phyloP scores from a whole-genome alignment of 1,140 invertebrate genomes.

The Penaeus chinensis region DNA sequence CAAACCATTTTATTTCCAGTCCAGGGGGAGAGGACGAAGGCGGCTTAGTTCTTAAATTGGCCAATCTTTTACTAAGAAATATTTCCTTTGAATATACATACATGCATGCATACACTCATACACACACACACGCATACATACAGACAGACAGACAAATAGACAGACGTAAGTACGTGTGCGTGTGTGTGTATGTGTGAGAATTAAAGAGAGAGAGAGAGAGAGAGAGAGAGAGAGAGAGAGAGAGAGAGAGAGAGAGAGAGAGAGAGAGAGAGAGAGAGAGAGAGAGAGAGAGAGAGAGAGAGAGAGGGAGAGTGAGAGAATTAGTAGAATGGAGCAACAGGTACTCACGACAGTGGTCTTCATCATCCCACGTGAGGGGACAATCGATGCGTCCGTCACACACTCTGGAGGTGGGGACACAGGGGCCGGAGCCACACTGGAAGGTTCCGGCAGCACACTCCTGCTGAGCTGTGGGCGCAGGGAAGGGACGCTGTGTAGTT shows the following conservation, averaged over 20 bases:
- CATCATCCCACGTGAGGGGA: slow-evolving; percentile 41
- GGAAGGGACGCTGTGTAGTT: too few species aligned
- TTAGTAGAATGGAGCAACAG: background rate
- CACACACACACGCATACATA: too few species aligned
- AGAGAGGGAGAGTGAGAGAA: background rate
- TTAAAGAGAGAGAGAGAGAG: background rate
- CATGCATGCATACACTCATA: too few species aligned
- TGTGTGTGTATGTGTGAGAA: too few species aligned
- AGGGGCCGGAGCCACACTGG: slow-evolving; percentile 34
- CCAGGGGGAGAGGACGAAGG: too few species aligned
- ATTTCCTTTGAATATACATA: too few species aligned
- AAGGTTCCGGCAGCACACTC: background rate
- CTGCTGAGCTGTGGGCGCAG: background rate
- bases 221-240: background rate
- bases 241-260: background rate
- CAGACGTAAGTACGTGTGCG: too few species aligned
- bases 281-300: background rate
- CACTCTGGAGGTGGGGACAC: background rate
- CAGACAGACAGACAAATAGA: too few species aligned
- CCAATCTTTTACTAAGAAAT: too few species aligned
- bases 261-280: background rate
- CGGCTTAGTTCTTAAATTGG: too few species aligned
- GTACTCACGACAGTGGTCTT: slow-evolving; percentile 43
- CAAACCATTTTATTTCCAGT: too few species aligned
- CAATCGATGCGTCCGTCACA: slow-evolving; percentile 37